Conservation (phyloP, 2,888 invertebrate species). For the Apomyelois bistriatella region DNA sequence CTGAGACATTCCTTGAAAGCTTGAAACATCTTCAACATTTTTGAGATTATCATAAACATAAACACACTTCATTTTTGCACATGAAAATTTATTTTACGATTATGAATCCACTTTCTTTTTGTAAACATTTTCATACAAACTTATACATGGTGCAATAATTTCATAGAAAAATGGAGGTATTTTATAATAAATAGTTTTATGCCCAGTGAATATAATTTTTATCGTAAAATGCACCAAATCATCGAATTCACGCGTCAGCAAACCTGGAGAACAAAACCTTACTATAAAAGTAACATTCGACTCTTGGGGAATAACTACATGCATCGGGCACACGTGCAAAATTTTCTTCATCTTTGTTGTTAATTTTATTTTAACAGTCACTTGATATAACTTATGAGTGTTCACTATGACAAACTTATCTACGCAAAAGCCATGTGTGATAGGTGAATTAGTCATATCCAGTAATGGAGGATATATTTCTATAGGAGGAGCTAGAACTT, state of each 20-base stretch:
- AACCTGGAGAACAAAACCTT: slow-evolving; percentile 41
- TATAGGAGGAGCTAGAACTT: slow-evolving; percentile 56
- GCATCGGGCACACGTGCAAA: slow-evolving; percentile 48
- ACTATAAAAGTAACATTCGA: slow-evolving; percentile 39
- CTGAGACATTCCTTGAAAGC: slow-evolving; percentile 45
- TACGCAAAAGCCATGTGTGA: slow-evolving; percentile 49
- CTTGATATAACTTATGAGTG: slow-evolving; percentile 42
- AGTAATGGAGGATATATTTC: slow-evolving; percentile 48
- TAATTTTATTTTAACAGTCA: slow-evolving; percentile 47
- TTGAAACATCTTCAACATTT: slow-evolving; percentile 31
- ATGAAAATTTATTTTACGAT: background rate
- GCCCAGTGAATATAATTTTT: slow-evolving; percentile 48
- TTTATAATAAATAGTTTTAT: slow-evolving; percentile 42
- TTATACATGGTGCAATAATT: slow-evolving; percentile 52
- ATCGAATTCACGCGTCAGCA: slow-evolving; percentile 25
- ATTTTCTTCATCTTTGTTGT: slow-evolving; percentile 55
- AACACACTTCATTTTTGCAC: background rate
- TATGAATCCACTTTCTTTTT: slow-evolving; percentile 15
- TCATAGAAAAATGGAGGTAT: slow-evolving; percentile 59
- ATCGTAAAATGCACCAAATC: slow-evolving; percentile 56
- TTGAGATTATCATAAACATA: slow-evolving; percentile 1
- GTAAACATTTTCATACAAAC: slow-evolving; percentile 43
- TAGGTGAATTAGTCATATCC: slow-evolving; percentile 51
- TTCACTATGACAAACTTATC: slow-evolving; percentile 48
- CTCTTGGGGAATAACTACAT: slow-evolving; percentile 34